phyloP scores from a whole-genome alignment of 2,888 invertebrate species.

The Dryadula phaetusa region DNA sequence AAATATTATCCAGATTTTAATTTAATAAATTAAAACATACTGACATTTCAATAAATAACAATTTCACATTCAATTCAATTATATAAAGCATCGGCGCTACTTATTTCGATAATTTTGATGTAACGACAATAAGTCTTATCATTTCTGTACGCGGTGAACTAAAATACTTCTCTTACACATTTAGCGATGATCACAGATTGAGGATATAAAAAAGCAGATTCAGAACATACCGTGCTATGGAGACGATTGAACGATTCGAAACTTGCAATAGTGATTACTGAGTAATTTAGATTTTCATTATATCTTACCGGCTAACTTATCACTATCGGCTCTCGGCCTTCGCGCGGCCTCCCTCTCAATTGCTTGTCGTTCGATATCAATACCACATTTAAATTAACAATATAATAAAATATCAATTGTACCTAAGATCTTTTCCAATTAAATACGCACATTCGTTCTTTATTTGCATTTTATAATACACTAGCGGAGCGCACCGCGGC shows the following conservation, averaged over 20 bases:
- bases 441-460: constrained; percentile 76
- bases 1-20: constrained; percentile 77
- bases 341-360: constrained; percentile 71
- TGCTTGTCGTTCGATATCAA: constrained; percentile 81
- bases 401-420: constrained; percentile 84
- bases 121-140: constrained; percentile 60
- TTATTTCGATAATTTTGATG: constrained; percentile 62
- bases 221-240: constrained; percentile 82
- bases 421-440: constrained; percentile 83
- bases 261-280: constrained; percentile 82
- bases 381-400: constrained; percentile 83
- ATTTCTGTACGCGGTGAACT: constrained; percentile 71
- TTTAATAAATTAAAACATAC: constrained; percentile 81
- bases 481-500: constrained; percentile 57
- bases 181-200: constrained; percentile 84
- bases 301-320: constrained; percentile 81
- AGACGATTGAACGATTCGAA: constrained; percentile 80
- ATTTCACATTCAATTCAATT: constrained; percentile 75
- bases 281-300: constrained; percentile 82
- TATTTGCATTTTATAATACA: constrained; percentile 74
- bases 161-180: constrained; percentile 79
- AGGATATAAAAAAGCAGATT: constrained; percentile 83
- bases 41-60: constrained; percentile 82
- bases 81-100: constrained; percentile 72
- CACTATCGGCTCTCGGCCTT: constrained; percentile 77